Evolutionary conservation across 2,113 vertebrate species (phyloP).

Genomic region (Lepus europaeus): DNA sequence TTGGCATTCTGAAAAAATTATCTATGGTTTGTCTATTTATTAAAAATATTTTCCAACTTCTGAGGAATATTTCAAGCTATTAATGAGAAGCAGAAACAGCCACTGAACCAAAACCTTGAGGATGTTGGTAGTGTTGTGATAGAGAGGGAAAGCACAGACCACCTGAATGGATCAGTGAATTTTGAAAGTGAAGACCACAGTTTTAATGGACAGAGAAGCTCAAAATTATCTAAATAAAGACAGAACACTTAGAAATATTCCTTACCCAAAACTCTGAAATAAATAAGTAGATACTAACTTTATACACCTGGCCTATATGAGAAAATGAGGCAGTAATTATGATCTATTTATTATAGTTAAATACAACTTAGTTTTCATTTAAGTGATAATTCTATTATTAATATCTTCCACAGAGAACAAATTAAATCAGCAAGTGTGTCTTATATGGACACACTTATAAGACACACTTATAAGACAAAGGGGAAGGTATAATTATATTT

Average conservation of each 20-base stretch:
- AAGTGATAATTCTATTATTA: neutral
- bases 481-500: neutral
- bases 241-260: neutral
- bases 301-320: neutral
- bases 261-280: neutral
- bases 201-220: neutral
- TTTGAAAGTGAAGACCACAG: neutral
- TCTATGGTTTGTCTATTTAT: neutral
- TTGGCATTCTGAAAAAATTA: neutral
- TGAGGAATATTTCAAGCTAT: neutral
- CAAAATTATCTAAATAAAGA: neutral
- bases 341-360: neutral
- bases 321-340: neutral
- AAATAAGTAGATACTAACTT: neutral
- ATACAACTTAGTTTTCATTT: neutral
- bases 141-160: neutral
- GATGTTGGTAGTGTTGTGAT: neutral
- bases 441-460: neutral
- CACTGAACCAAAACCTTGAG: neutral
- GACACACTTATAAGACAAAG: neutral
- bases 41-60: slow-evolving; percentile 19
- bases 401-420: neutral
- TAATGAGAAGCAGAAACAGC: neutral
- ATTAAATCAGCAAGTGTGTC: neutral
- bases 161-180: neutral